Evolutionary conservation across 2,888 invertebrate genomes (phyloP).

Genomic region (Drosophila anceps): DNA sequence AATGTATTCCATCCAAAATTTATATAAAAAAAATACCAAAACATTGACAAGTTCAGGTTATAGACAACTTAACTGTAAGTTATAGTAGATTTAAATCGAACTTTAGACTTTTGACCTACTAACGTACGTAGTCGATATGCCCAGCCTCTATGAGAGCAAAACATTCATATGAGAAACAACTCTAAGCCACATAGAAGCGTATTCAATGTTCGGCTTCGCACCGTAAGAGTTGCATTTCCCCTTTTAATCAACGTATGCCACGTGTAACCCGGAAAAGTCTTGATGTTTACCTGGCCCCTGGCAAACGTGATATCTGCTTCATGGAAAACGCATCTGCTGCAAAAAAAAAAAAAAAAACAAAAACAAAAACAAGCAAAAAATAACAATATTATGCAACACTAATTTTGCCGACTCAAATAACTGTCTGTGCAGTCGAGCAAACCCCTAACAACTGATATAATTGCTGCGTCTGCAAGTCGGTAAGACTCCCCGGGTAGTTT

Average conservation of each 20-base stretch:
- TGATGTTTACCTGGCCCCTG: slow-evolving; percentile 35
- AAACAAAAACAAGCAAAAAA: background rate
- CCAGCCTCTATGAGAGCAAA: no score
- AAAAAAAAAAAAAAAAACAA: background rate
- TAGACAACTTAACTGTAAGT: no score
- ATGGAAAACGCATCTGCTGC: slow-evolving; percentile 11
- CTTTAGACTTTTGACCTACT: no score
- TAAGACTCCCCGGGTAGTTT: background rate
- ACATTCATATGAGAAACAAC: background rate
- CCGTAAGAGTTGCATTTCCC: no score
- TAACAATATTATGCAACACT: slow-evolving; percentile 2
- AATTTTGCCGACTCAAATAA: slow-evolving; percentile 1
- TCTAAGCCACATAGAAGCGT: background rate
- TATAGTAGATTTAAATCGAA: no score
- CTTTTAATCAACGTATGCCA: slow-evolving; percentile 1
- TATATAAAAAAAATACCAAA: no score
- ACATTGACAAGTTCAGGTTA: no score
- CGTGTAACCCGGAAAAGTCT: slow-evolving; percentile 55
- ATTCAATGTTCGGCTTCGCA: background rate
- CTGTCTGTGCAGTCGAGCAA: background rate
- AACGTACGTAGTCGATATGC: no score
- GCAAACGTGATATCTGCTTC: slow-evolving; percentile 6
- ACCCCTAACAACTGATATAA: background rate
- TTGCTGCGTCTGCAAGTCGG: background rate
- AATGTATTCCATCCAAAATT: no score